Evolutionary conservation across 2,113 vertebrate genomes (phyloP).

Genomic region (Corvus hawaiiensis): DNA sequence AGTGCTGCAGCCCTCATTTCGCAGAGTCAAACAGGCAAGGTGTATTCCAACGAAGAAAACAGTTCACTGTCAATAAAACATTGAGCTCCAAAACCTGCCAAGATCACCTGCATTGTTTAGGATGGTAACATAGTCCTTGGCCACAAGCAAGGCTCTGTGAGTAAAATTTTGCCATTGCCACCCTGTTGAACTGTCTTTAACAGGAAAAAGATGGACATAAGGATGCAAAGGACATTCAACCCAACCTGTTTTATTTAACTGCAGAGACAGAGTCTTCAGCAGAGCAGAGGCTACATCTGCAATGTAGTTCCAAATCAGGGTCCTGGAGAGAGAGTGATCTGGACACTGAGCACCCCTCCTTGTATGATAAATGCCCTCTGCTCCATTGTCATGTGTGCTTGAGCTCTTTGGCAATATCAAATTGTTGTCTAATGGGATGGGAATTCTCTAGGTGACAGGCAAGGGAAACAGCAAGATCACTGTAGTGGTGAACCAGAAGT

Average conservation of each 20-base stretch:
- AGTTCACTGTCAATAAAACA: neutral
- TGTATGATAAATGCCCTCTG: neutral
- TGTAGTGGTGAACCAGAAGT: neutral
- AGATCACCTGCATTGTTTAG: neutral
- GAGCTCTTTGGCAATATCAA: neutral
- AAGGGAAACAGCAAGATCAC: neutral
- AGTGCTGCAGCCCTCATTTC: neutral
- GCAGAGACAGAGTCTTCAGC: neutral
- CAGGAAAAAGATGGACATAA: neutral
- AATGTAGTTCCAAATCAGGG: neutral
- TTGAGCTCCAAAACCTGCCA: neutral
- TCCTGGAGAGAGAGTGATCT: neutral
- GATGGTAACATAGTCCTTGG: neutral
- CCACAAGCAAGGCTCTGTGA: neutral
- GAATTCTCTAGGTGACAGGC: neutral
- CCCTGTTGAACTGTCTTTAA: neutral
- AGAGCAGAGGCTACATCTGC: neutral
- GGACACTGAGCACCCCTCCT: neutral
- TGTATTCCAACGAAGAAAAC: neutral
- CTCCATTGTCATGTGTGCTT: fast-evolving
- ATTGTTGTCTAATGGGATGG: neutral
- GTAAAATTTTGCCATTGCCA: neutral
- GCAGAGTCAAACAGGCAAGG: neutral
- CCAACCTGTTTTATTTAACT: neutral
- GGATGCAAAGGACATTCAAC: neutral